phyloP scores from a whole-genome alignment of 1,140 invertebrate genomes.

The Chelonus insularis region DNA sequence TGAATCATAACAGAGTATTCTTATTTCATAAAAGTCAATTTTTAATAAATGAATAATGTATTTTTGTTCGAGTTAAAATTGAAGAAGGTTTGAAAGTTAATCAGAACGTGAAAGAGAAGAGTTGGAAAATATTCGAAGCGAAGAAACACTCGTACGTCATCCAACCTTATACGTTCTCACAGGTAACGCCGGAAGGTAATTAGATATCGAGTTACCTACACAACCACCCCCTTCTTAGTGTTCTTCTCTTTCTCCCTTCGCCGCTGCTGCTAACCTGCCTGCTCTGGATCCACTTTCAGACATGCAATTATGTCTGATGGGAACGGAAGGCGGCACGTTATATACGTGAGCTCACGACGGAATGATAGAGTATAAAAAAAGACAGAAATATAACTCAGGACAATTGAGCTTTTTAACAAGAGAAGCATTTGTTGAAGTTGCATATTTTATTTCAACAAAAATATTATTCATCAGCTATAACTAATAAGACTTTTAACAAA shows the following conservation, averaged over 20 bases:
- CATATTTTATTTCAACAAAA: too few relatives aligned
- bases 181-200: constrained; percentile 41
- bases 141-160: constrained; percentile 32
- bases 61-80: too few relatives aligned
- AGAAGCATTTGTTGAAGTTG: too few relatives aligned
- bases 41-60: too few relatives aligned
- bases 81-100: constrained; percentile 1
- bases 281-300: constrained; percentile 40
- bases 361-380: not conserved
- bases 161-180: constrained; percentile 21
- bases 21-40: too few relatives aligned
- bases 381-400: too few relatives aligned
- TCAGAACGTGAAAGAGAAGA: constrained; percentile 4
- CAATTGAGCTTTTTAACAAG: too few relatives aligned
- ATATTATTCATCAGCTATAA: too few relatives aligned
- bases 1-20: too few relatives aligned
- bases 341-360: constrained; percentile 3
- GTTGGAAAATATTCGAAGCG: constrained; percentile 20
- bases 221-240: constrained; percentile 19
- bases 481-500: too few relatives aligned
- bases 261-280: constrained; percentile 25
- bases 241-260: constrained; percentile 25
- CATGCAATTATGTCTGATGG: constrained; percentile 43
- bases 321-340: constrained; percentile 35
- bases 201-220: constrained; percentile 45